Base-by-base conservation (phyloP, 53 echinoderm and acorn worm genomes). In the Echinometra lucunter region DNA sequence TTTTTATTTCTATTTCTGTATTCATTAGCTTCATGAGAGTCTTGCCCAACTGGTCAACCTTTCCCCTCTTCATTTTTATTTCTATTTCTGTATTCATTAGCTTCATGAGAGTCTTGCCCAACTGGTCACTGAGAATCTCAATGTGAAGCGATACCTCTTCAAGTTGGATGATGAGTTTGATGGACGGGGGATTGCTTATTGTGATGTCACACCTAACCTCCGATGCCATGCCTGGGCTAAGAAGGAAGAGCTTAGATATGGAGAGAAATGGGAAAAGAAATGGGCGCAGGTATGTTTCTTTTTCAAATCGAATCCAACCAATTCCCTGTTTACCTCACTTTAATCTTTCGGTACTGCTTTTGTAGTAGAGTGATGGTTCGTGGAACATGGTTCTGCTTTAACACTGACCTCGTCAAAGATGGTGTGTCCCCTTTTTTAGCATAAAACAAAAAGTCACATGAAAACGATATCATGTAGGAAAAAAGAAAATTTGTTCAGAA, bases 111-210 rank as follows among this genome's bases (percentile, higher is more conserved):
- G 98, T 82, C 95, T 98, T 74, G 97, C 97, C 66, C 98, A 98
- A 92, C 75, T 98, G 55, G 98, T 98, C 3, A 98, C 98, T 37
- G 98, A 98, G 75, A 97, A 98, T 75, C 91, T 98, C 42, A 97
- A 98, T 53, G 97, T 97, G 66, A 97, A 97, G 89, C 95, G 97
- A 11, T 98, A 97, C 93, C 96, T 98, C 82, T 98, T 98, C 94
- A 98, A 98, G 89, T 95, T 98, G 4, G 98, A 98, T 49, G 98
- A 98, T 91, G 98, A 98, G 94, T 94, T 98, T 90, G 98, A 98
- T 70, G 98, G 98, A 55, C 94, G 98, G 38, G 98, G 98, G 28
- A 98, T 98, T 27, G 98, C 98, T 49, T 98, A 96, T 94, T 98
- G 98, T 95, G 97, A 98, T 88, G 45, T 98, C 66, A 97, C 97